phyloP scores from a whole-genome alignment of 2,888 invertebrate genomes.

The Notodonta ziczac region DNA sequence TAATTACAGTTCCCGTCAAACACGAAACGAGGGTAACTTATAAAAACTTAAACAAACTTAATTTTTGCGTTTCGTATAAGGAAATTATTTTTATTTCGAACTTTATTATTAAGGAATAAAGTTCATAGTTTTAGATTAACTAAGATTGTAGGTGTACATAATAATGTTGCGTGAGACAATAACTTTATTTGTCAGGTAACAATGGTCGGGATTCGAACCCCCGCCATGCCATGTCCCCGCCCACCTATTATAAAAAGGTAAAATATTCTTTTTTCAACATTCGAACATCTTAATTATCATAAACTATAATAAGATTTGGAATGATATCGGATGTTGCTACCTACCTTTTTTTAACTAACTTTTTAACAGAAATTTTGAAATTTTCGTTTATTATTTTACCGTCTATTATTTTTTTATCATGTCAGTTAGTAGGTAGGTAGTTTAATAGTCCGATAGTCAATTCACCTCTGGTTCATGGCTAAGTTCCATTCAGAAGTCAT shows the following conservation, averaged over 20 bases:
- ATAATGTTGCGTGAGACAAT: slow-evolving; percentile 43
- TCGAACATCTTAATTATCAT: slow-evolving; percentile 58
- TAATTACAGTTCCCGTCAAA: slow-evolving; percentile 70
- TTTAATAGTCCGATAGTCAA: too few relatives aligned
- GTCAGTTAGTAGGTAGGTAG: too few relatives aligned
- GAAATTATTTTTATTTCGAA: slow-evolving; percentile 8
- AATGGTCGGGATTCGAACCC: slow-evolving; percentile 47
- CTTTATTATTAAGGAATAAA: slow-evolving; percentile 6
- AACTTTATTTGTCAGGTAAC: slow-evolving; percentile 73
- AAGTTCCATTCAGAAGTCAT: too few relatives aligned
- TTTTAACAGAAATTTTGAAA: too few relatives aligned
- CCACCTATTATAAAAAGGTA: slow-evolving; percentile 50
- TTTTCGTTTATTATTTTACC: slow-evolving; percentile 7
- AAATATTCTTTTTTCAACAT: slow-evolving; percentile 39
- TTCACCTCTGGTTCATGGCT: too few relatives aligned
- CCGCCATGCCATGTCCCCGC: slow-evolving; percentile 51
- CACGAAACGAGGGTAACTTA: slow-evolving; percentile 39
- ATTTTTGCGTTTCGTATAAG: slow-evolving; percentile 3
- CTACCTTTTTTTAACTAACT: slow-evolving; percentile 23
- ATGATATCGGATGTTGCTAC: slow-evolving; percentile 29
- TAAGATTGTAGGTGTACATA: neutral
- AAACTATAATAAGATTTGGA: slow-evolving; percentile 42
- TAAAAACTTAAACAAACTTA: slow-evolving; percentile 21
- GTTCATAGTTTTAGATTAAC: slow-evolving; percentile 5
- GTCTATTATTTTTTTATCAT: too few relatives aligned